Base-by-base conservation (phyloP, 2,113 vertebrate genomes). In the Oenanthe oenanthe region DNA sequence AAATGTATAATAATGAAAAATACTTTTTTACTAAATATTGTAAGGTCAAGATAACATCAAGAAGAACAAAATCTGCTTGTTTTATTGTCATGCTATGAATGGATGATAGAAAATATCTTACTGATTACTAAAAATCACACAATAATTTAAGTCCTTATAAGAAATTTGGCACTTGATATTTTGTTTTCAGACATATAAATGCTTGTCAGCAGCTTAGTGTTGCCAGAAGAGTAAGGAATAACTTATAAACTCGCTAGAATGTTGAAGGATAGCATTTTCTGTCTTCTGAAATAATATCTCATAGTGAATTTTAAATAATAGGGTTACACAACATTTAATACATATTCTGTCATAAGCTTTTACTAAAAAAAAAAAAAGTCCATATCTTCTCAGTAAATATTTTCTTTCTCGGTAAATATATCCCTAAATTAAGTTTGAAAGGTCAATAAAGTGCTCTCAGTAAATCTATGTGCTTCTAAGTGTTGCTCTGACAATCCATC, bases 221-320 rank as follows among this genome's bases (percentile, higher is more conserved):
- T 95, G 38, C 65, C 71, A 85, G 31, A 51, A 83, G 17, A 94
- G 12, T 8, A 80, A 87, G 7, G 2, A 84, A 54, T 73, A 68
- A 38, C 38, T 88, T 78, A 15, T 17, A 88, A 88, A 79, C 17
- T 87, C 51, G 61, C 57, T 47, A 61, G 32, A 31, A 83, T 58
- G 31, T 65, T 88, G 58, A 88, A 94, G 53, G 31, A 91, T 67
- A 71, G 29, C 36, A 29, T 95, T 93, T 96, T 42, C 24, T 87
- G 12, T 75, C 89, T 76, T 85, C 75, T 94, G 31, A 72, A 89
- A 88, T 29, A 89, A 89, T 29, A 81, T 25, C 54, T 45, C 19
- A 4, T 79, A 26, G 8, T 74, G 18, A 92, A 18, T 68, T 94
- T 36, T 74, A 70, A 95, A 71, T 42, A 66, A 66, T 40, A 60